These are phyloP conservation scores for Dicrurus megarhynchus DNA, from an alignment of 2,113 vertebrate genomes.

Conservation along the genomic window DNA sequence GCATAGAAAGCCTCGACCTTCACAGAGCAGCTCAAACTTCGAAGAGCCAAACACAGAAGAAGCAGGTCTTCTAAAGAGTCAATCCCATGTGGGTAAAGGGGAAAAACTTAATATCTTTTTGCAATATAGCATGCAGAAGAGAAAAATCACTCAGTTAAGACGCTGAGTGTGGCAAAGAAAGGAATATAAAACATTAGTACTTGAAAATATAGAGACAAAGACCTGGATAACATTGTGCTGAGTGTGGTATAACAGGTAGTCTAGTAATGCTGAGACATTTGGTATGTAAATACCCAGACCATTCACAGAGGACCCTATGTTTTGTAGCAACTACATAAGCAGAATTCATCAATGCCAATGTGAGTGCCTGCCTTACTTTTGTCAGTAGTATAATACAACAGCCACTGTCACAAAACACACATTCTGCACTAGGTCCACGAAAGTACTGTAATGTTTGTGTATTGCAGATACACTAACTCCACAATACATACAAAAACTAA, in stretches of 20 bases:
- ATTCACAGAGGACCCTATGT: conserved; percentile 43
- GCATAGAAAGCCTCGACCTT: background rate
- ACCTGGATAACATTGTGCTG: conserved; percentile 14
- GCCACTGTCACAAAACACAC: conserved; percentile 43
- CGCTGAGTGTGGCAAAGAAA: background rate
- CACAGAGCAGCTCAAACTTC: background rate
- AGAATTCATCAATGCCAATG: conserved; percentile 48
- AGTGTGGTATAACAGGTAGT: conserved; percentile 33
- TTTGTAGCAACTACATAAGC: conserved; percentile 39
- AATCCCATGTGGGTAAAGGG: background rate
- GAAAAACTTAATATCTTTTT: background rate
- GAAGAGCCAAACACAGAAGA: background rate
- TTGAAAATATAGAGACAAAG: conserved; percentile 37
- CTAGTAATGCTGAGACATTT: conserved; percentile 51
- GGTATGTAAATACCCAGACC: conserved; percentile 37
- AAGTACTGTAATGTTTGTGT: conserved; percentile 13
- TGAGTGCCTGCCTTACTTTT: conserved; percentile 44
- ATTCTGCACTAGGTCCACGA: conserved; percentile 10
- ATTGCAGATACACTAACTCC: background rate
- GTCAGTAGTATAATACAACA: conserved; percentile 35
- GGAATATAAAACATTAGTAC: background rate
- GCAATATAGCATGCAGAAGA: background rate
- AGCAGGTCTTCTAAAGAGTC: background rate
- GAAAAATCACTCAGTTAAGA: background rate
- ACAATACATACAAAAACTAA: background rate